Base-by-base conservation (phyloP, 2,113 vertebrate genomes). In the Trogon melanurus region DNA sequence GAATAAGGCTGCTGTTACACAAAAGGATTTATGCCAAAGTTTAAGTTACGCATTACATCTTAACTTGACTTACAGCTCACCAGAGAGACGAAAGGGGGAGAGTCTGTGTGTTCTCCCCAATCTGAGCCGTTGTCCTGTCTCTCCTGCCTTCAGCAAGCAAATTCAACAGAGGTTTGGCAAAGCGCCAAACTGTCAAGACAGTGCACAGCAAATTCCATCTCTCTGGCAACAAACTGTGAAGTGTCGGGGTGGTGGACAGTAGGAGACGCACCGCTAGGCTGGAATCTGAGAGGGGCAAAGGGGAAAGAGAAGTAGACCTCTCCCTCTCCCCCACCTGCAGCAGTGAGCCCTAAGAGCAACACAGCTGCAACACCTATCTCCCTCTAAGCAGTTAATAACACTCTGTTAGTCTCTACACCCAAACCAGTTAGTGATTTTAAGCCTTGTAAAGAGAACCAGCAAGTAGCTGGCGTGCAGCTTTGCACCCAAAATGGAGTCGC, bases 241-340 rank as follows among this genome's bases (percentile, higher is more conserved):
- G 5, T 47, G 51, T 83, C 53, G 67, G 16, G 18, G 16, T 50
- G 25, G 32, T 18, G 51, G 15, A 47, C 17, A 83, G 30, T 6
- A 27, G 0, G 4, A 81, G 44, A 74, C 16, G 30, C 17, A 22
- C 29, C 9, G 20, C 0, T 0, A 38, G 16, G n/a, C 61, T 64
- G 50, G 22, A 71, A 22, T 7, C 2, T 7, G 23, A 12, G 2
- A 12, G 13, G 4, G 12, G 8, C 11, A 45, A 70, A 72, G 6
- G 5, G 23, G 9, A 6, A 41, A 27, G 36, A 51, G 15, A 12
- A 58, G 74, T 30, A 60, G 30, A 54, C 5, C 19, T 50, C 36
- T 48, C n/a, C 18, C 19, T 30, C 32, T 27, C 16, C 50, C 29
- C 29, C 32, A 79, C 60, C 66, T 88, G 79, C 48, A 34, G 36